These are phyloP conservation scores for Muntiacus reevesi DNA, from an alignment of 2,113 vertebrate genomes.

Conservation along the genomic window DNA sequence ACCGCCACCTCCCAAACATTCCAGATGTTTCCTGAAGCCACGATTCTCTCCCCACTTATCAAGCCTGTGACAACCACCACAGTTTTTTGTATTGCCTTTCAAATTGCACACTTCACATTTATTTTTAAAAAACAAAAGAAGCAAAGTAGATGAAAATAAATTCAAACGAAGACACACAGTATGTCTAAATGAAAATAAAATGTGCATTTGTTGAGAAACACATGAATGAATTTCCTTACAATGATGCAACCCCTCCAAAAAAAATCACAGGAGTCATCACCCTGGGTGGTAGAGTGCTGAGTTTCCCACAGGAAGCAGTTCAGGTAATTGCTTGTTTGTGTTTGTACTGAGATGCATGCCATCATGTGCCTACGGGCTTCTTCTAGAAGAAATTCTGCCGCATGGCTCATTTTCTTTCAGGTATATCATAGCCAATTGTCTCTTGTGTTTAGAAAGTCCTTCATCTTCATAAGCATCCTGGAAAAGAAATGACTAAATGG, in stretches of 20 bases:
- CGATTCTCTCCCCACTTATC: neutral
- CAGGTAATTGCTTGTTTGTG: constrained; percentile 48
- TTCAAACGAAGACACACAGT: neutral
- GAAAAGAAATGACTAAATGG: neutral
- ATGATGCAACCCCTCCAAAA: neutral
- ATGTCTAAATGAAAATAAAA: constrained; percentile 29
- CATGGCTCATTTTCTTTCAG: neutral
- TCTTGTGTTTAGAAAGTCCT: neutral
- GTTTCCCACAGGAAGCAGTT: constrained; percentile 23
- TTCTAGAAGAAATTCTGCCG: neutral
- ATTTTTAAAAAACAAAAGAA: constrained; percentile 28
- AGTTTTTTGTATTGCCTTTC: neutral
- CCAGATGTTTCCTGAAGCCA: constrained; percentile 37
- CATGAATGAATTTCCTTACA: neutral
- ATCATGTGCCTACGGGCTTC: neutral
- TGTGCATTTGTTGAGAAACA: constrained; percentile 7
- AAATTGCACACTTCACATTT: neutral
- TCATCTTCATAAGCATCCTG: constrained; percentile 2
- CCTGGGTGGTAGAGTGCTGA: constrained; percentile 4
- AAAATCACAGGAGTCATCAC: neutral
- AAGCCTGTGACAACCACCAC: neutral
- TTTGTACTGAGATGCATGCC: neutral
- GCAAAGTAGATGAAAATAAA: constrained; percentile 21
- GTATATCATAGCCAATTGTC: neutral
- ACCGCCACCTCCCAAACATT: neutral